Conservation (phyloP, 2,888 invertebrate genomes). For the Esperia sulphurella region DNA sequence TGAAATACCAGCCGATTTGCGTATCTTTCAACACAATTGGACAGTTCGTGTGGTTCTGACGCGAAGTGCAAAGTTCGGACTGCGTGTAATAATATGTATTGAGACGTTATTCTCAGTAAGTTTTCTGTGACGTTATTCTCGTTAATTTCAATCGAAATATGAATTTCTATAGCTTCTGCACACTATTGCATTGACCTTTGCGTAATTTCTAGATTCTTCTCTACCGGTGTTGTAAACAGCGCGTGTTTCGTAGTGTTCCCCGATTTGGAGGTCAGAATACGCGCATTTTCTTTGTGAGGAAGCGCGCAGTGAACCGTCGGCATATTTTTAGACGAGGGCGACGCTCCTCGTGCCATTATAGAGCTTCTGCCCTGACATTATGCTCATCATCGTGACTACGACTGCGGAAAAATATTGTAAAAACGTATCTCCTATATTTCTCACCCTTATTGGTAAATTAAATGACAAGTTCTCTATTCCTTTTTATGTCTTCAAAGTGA, state of each 20-base stretch:
- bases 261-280: constrained; percentile 54
- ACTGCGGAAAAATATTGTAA: constrained; percentile 1
- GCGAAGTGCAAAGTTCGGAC: too few relatives aligned
- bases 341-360: constrained; percentile 43
- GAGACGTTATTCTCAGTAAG: too few relatives aligned
- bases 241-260: constrained; percentile 37
- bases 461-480: not conserved
- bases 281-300: constrained; percentile 70
- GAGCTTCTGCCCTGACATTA: constrained; percentile 12
- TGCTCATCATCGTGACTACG: constrained; percentile 38
- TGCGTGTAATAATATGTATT: too few relatives aligned
- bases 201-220: constrained; percentile 18
- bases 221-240: constrained; percentile 29
- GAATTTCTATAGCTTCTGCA: too few relatives aligned
- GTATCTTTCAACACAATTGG: too few relatives aligned
- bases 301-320: constrained; percentile 60
- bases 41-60: too few relatives aligned
- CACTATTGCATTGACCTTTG: too few relatives aligned
- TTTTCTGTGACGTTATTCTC: too few relatives aligned
- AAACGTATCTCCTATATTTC: not conserved
- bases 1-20: too few relatives aligned
- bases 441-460: not conserved
- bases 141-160: too few relatives aligned
- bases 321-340: constrained; percentile 75
- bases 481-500: too few relatives aligned